Evolutionary conservation across 1,140 invertebrate species (phyloP).

Genomic region (Lepidurus packardi): DNA sequence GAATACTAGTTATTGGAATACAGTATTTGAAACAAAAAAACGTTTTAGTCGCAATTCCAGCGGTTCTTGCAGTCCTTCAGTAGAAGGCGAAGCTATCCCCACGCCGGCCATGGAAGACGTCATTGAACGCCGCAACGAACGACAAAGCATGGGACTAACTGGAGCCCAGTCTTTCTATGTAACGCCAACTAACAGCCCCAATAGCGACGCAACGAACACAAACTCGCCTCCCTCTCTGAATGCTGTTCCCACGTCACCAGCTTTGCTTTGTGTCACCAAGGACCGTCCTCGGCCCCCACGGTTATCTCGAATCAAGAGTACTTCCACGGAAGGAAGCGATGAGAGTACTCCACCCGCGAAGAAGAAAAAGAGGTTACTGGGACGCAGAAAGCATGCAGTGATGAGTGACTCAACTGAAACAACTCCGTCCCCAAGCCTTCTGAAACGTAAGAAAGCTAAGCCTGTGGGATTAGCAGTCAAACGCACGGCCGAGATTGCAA

Average conservation of each 20-base stretch:
- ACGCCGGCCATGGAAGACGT: conserved; percentile 30
- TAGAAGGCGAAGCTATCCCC: background rate
- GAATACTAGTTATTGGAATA: background rate
- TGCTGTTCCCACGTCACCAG: background rate
- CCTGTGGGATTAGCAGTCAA: background rate
- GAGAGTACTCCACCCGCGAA: background rate
- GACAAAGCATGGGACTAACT: conserved; percentile 20
- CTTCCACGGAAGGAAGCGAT: background rate
- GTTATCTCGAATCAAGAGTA: background rate
- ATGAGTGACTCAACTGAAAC: background rate
- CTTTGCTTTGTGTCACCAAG: background rate
- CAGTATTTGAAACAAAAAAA: background rate
- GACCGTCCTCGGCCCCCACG: background rate
- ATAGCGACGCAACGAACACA: background rate
- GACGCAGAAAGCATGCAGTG: background rate
- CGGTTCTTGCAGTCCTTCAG: background rate
- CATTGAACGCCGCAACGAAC: background rate
- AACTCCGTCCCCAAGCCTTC: background rate
- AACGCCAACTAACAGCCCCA: background rate
- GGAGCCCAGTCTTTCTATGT: conserved; percentile 2
- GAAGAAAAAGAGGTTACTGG: background rate
- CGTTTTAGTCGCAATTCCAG: background rate
- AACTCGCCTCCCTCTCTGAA: background rate
- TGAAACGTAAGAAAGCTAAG: background rate
- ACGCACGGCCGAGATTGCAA: background rate